phyloP scores from a whole-genome alignment of 1,140 invertebrate genomes.

The Penaeus indicus region DNA sequence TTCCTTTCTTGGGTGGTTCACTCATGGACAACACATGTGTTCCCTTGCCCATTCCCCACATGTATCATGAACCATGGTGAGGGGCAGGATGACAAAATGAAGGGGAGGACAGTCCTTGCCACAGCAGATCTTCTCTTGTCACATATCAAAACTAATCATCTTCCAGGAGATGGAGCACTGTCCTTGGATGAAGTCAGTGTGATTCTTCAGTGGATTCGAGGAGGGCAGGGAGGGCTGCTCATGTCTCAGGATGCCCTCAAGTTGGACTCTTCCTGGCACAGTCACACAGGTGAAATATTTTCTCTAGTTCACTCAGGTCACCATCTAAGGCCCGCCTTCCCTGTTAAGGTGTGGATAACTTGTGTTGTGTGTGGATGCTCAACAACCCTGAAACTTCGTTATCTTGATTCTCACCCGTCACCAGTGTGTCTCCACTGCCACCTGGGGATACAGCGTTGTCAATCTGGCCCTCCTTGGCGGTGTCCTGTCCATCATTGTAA shows the following conservation, averaged over 20 bases:
- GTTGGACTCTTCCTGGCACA: constrained; percentile 50
- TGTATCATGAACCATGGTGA: constrained; percentile 36
- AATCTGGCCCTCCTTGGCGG: constrained; percentile 57
- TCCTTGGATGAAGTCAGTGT: constrained; percentile 53
- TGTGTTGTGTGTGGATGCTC: constrained; percentile 61
- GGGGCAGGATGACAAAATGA: not conserved
- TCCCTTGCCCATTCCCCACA: constrained; percentile 62
- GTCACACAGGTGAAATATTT: constrained; percentile 60
- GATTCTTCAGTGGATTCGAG: constrained; percentile 53
- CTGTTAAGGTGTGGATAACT: constrained; percentile 50
- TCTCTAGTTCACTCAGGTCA: constrained; percentile 37
- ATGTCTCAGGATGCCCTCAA: constrained; percentile 44
- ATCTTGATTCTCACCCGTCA: constrained; percentile 45
- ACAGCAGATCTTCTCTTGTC: constrained; percentile 49
- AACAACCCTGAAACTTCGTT: constrained; percentile 43
- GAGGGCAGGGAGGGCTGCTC: constrained; percentile 53
- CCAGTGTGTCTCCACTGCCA: constrained; percentile 60
- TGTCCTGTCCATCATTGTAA: constrained; percentile 60
- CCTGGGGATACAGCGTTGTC: constrained; percentile 51
- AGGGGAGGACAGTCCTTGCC: constrained; percentile 36
- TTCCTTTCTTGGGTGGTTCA: constrained; percentile 54
- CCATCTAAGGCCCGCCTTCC: constrained; percentile 38
- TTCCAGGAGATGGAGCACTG: constrained; percentile 48
- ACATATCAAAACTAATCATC: constrained; percentile 61
- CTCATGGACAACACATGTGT: constrained; percentile 60